Conservation (phyloP, 1,140 invertebrate species). For the Caenorhabditis briggsae region DNA sequence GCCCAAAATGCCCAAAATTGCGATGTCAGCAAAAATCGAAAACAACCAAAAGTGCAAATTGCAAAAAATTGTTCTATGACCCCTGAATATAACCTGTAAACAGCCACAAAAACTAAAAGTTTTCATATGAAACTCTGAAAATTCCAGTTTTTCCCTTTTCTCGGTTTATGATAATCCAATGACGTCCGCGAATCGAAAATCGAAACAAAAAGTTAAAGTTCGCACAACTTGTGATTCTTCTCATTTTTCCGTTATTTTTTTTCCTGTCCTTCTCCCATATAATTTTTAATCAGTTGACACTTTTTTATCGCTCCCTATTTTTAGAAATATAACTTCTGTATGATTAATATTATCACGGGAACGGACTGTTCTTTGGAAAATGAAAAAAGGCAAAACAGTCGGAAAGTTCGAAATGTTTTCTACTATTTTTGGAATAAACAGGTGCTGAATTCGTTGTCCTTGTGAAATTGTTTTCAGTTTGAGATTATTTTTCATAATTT, state of each 20-base stretch:
- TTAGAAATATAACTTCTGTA: not conserved
- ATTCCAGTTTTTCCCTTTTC: not conserved
- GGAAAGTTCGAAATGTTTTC: not conserved
- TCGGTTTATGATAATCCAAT: not conserved
- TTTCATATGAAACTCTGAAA: too few species aligned
- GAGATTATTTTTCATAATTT: too few species aligned
- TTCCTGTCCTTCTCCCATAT: not conserved
- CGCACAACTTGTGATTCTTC: conserved; percentile 21
- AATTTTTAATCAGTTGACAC: conserved; percentile 18
- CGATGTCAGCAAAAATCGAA: not conserved
- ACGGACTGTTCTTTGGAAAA: not conserved
- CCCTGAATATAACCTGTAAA: not conserved
- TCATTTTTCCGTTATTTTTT: not conserved
- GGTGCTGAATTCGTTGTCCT: too few species aligned
- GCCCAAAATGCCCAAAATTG: not conserved
- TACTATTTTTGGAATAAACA: too few species aligned
- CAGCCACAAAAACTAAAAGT: not conserved
- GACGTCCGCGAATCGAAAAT: conserved; percentile 39
- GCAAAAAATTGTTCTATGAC: not conserved
- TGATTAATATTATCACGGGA: not conserved
- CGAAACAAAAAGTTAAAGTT: conserved; percentile 32
- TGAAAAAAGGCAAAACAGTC: not conserved
- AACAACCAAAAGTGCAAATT: conserved; percentile 1
- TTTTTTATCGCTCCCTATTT: not conserved
- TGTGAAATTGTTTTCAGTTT: too few species aligned